These are phyloP conservation scores for Hylyphantes graminicola DNA, from an alignment of 1,140 invertebrate genomes.

Conservation along the genomic window DNA sequence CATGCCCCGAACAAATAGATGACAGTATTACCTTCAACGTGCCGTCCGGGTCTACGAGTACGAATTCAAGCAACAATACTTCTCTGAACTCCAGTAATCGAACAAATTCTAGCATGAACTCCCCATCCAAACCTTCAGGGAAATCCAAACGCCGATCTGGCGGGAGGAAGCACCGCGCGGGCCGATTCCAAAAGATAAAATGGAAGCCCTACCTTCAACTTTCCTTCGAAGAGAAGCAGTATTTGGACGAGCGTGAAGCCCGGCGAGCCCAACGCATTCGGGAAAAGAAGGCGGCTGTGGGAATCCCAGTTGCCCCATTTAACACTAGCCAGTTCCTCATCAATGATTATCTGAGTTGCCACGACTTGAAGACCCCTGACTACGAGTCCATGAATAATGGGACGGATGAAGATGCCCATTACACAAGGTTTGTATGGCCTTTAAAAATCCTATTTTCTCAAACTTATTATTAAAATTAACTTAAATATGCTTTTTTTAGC, in stretches of 20 bases:
- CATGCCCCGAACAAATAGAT: too few relatives aligned
- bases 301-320: conserved; percentile 80
- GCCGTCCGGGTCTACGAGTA: too few relatives aligned
- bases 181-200: conserved; percentile 60
- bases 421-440: background rate
- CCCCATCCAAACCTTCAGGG: background rate
- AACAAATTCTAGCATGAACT: too few relatives aligned
- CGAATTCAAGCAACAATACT: too few relatives aligned
- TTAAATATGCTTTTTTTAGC: too few relatives aligned
- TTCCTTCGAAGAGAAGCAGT: conserved; percentile 66
- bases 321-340: conserved; percentile 95
- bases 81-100: too few relatives aligned
- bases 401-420: conserved; percentile 72
- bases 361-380: conserved; percentile 80
- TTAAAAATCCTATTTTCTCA: too few relatives aligned
- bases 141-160: background rate
- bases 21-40: too few relatives aligned
- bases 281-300: conserved; percentile 64
- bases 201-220: conserved; percentile 69
- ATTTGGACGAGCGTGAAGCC: conserved; percentile 66
- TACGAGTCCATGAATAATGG: conserved; percentile 70
- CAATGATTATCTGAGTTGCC: conserved; percentile 75
- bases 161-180: background rate
- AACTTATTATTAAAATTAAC: too few relatives aligned
- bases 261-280: conserved; percentile 65